Evolutionary conservation across 1,140 invertebrate species (phyloP).

Genomic region (Drosophila ironensis): DNA sequence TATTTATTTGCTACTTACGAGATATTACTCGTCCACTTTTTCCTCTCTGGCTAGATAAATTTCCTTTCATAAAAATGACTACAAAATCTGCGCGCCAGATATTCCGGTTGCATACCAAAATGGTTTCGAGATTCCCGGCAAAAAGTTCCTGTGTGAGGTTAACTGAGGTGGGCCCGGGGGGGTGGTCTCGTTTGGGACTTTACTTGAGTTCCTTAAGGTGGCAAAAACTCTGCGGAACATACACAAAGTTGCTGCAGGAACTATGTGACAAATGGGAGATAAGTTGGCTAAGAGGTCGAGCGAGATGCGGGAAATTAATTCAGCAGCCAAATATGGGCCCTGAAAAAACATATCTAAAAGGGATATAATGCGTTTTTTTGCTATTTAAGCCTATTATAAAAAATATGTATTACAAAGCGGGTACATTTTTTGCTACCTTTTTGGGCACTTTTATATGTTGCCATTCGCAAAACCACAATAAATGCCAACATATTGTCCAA

Average conservation of each 20-base stretch:
- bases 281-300: constrained; percentile 1
- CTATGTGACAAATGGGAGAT: constrained; percentile 14
- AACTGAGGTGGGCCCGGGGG: constrained; percentile 16
- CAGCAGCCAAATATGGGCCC: neutral
- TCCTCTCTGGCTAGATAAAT: constrained; percentile 33
- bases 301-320: constrained; percentile 4
- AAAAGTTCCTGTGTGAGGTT: constrained; percentile 9
- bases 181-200: neutral
- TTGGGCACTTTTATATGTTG: neutral
- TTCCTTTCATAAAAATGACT: constrained; percentile 25
- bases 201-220: constrained; percentile 19
- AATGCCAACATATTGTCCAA: constrained; percentile 8
- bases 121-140: neutral
- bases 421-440: neutral
- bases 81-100: constrained; percentile 17
- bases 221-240: constrained; percentile 21
- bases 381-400: no score
- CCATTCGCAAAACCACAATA: neutral
- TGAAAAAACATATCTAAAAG: neutral
- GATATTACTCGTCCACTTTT: constrained; percentile 33
- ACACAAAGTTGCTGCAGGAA: constrained; percentile 28
- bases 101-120: constrained; percentile 30
- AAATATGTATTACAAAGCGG: no score
- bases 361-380: no score
- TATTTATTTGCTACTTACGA: constrained; percentile 60